phyloP scores from a whole-genome alignment of 2,113 vertebrate species.

The Chrysochloris asiatica region DNA sequence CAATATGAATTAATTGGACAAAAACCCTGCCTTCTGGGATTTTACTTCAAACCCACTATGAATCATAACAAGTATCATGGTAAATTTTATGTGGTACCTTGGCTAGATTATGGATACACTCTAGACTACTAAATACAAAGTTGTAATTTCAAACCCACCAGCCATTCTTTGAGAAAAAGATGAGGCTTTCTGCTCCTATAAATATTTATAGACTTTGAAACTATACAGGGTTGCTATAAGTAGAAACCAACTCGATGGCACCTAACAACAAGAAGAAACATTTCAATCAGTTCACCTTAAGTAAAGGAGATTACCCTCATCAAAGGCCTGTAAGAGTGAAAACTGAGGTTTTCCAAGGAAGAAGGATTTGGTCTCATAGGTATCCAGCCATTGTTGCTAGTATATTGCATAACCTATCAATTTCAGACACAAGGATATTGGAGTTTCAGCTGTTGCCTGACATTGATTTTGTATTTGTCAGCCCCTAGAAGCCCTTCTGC shows the following conservation, averaged over 20 bases:
- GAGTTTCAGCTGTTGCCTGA: not conserved
- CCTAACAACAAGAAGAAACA: too few relatives aligned
- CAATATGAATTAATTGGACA: not conserved
- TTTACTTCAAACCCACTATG: conserved; percentile 4
- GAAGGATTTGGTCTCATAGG: not conserved
- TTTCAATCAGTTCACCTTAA: not conserved
- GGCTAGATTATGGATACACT: too few relatives aligned
- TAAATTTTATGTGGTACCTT: too few relatives aligned
- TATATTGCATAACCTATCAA: not conserved
- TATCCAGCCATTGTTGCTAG: not conserved
- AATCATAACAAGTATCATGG: not conserved
- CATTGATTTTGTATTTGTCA: not conserved
- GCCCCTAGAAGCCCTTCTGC: not conserved
- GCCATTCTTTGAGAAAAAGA: too few relatives aligned
- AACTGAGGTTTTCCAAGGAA: not conserved
- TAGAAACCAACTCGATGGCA: too few relatives aligned
- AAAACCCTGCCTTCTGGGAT: not conserved
- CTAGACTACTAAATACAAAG: too few relatives aligned
- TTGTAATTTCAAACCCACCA: too few relatives aligned
- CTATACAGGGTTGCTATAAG: too few relatives aligned
- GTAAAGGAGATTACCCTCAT: not conserved
- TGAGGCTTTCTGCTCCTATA: too few relatives aligned
- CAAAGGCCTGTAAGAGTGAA: not conserved
- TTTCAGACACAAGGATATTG: not conserved
- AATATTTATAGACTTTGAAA: too few relatives aligned